A percentile compares a stretch with the other conserved stretches of the same genome.
phyloP scores from a whole-genome alignment of 2,113 vertebrate species.

The Rattus norvegicus region GRCr8 NC_086023.1:115071501-115072000 shows the following conservation, averaged over 20 bases:
- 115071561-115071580: not conserved
- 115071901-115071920: not conserved
- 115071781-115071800: not conserved
- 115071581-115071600: not conserved
- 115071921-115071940: not conserved
- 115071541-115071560: not conserved
- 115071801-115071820: not conserved
- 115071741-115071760: not conserved
- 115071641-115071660: not conserved
- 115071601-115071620: conserved; percentile 26
- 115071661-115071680: not conserved
- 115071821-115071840: not conserved
- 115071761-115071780: not conserved
- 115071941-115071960: not conserved
- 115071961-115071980: not conserved
- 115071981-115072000: not conserved
- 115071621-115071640: not conserved
- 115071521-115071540: not conserved
- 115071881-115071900: not conserved
- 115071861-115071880: not conserved
- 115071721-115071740: not conserved
- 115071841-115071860: not conserved
- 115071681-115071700: not conserved
- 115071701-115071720: not conserved
- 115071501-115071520: not conserved